Evolutionary conservation across 92 coral and sea anemone species (phyloP).

Genomic region (Meandrina meandrites): DNA sequence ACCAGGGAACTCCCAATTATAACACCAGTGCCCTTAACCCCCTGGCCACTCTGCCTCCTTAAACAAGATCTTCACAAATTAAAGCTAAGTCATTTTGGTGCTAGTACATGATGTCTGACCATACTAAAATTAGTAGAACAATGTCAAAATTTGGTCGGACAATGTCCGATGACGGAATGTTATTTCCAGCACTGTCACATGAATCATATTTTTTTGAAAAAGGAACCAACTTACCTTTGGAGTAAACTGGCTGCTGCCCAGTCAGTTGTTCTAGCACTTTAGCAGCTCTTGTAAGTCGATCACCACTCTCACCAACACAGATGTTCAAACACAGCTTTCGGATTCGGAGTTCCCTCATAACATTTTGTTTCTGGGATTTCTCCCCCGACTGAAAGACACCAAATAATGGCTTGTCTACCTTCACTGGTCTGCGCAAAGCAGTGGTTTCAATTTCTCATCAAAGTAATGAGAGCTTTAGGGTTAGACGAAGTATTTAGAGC

Average conservation of each 20-base stretch:
- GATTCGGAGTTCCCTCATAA: slow-evolving; percentile 95
- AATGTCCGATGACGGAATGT: no score
- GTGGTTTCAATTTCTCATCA: neutral
- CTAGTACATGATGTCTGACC: no score
- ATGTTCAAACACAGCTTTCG: slow-evolving; percentile 94
- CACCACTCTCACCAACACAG: slow-evolving; percentile 99
- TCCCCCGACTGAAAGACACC: slow-evolving; percentile 58
- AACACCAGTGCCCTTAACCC: no score
- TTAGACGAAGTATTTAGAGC: neutral
- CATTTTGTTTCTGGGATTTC: slow-evolving; percentile 65
- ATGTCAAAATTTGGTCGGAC: no score
- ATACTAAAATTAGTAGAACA: no score
- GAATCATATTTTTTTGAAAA: no score
- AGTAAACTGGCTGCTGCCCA: slow-evolving; percentile 98
- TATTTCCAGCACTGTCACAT: no score
- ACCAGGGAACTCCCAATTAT: no score
- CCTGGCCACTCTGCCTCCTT: no score
- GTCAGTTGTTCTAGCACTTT: slow-evolving; percentile 98
- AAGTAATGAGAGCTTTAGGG: neutral
- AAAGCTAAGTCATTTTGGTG: no score
- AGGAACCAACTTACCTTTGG: slow-evolving; percentile 73
- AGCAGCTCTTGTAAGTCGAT: slow-evolving; percentile 96
- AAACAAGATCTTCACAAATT: no score
- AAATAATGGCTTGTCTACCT: neutral
- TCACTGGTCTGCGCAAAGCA: neutral